phyloP scores from a whole-genome alignment of 2,888 invertebrate species.

The Acanthacorydalis orientalis region DNA sequence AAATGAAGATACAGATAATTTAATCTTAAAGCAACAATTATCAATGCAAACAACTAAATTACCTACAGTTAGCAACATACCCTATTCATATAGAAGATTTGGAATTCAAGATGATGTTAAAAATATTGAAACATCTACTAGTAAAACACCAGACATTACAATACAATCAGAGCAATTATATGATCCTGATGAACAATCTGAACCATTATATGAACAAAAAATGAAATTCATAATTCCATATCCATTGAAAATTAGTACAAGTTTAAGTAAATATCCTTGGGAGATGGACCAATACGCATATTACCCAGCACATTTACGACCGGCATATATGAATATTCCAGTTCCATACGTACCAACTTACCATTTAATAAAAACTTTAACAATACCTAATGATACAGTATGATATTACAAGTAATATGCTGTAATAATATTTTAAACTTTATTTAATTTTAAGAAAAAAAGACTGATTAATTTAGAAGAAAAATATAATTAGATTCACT shows the following conservation, averaged over 20 bases:
- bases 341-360: slow-evolving; percentile 21
- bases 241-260: slow-evolving; percentile 13
- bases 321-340: slow-evolving; percentile 17
- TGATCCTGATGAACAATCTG: slow-evolving; percentile 4
- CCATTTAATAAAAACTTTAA: slow-evolving; percentile 20
- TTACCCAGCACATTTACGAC: slow-evolving; percentile 20
- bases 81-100: too few relatives aligned
- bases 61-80: too few relatives aligned
- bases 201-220: slow-evolving; percentile 16
- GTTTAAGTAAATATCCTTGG: slow-evolving; percentile 15
- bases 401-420: too few relatives aligned
- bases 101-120: too few relatives aligned
- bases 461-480: too few relatives aligned
- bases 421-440: too few relatives aligned
- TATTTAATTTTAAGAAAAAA: too few relatives aligned
- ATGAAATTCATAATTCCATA: slow-evolving; percentile 23
- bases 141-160: not conserved
- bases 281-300: slow-evolving; percentile 21
- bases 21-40: too few relatives aligned
- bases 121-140: not conserved
- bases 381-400: slow-evolving; percentile 14
- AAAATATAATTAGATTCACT: too few relatives aligned
- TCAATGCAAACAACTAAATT: too few relatives aligned
- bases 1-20: too few relatives aligned
- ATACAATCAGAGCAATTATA: not conserved